Conservation (phyloP, 2,113 vertebrate genomes). For the Peromyscus polionotus region DNA sequence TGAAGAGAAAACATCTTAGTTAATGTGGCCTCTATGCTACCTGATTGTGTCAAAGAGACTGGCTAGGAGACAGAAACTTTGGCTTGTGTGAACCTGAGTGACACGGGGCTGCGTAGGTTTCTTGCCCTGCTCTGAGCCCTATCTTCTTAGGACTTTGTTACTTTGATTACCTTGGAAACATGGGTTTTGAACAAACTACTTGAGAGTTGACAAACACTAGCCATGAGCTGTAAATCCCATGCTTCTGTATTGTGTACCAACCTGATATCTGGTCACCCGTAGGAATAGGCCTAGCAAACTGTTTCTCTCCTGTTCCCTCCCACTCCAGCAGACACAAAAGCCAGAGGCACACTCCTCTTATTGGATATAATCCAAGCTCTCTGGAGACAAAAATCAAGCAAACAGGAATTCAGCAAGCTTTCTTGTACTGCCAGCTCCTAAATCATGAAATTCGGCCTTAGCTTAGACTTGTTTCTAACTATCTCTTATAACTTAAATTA, state of each 20-base stretch:
- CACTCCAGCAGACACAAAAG: neutral
- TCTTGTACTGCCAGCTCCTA: neutral
- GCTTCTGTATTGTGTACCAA: neutral
- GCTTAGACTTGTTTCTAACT: neutral
- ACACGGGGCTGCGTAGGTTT: neutral
- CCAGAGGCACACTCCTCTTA: neutral
- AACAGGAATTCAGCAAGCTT: neutral
- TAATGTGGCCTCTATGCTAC: neutral
- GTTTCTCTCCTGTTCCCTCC: neutral
- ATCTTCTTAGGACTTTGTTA: neutral
- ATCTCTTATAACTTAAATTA: neutral
- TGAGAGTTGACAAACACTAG: neutral
- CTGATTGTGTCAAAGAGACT: neutral
- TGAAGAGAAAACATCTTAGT: neutral
- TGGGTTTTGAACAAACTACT: neutral
- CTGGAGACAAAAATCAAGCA: neutral
- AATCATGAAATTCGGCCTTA: neutral
- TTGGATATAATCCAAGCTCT: neutral
- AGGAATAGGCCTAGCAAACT: neutral
- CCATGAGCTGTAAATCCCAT: neutral
- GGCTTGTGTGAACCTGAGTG: neutral
- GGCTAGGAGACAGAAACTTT: neutral
- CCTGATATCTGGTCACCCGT: neutral
- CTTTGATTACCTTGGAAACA: neutral
- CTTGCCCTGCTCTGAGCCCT: neutral